phyloP scores from a whole-genome alignment of 2,797 vertebrate genomes.

The Clarias laeviceps region DNA sequence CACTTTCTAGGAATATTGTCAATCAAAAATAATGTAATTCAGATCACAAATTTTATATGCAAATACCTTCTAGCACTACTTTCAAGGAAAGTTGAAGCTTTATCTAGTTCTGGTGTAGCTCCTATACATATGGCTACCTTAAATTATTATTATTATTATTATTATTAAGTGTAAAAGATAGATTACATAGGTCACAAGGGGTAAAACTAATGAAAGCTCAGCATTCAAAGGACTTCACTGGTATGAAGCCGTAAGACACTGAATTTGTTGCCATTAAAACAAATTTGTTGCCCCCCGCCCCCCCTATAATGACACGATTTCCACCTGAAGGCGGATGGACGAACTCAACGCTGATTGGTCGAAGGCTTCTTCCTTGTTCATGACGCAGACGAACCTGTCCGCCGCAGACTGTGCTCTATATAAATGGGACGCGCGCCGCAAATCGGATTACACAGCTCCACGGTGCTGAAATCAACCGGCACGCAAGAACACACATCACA shows the following conservation, averaged over 20 bases:
- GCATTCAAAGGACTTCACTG: not conserved
- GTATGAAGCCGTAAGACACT: not conserved
- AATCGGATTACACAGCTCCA: slow-evolving; percentile 69
- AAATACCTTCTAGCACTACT: not conserved
- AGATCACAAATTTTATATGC: not conserved
- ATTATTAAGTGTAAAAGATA: not conserved
- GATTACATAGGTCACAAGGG: not conserved
- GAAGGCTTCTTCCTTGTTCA: slow-evolving; percentile 71
- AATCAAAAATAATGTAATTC: not conserved
- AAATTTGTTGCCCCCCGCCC: too few relatives aligned
- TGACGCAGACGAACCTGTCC: slow-evolving; percentile 75
- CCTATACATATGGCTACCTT: not conserved
- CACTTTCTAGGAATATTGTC: not conserved
- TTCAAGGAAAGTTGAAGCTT: not conserved
- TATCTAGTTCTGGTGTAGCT: too few relatives aligned
- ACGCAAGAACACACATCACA: slow-evolving; percentile 12
- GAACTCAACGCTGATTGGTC: slow-evolving; percentile 13
- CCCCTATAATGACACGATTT: slow-evolving; percentile 17
- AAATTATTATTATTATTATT: not conserved
- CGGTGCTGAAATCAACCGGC: slow-evolving; percentile 50
- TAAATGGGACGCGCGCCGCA: slow-evolving; percentile 78
- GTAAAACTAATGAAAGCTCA: not conserved
- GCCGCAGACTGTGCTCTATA: slow-evolving; percentile 75
- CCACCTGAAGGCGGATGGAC: slow-evolving; percentile 3
- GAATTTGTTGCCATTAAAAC: not conserved